phyloP scores from a whole-genome alignment of 2,797 vertebrate genomes.

The Emys orbicularis region DNA sequence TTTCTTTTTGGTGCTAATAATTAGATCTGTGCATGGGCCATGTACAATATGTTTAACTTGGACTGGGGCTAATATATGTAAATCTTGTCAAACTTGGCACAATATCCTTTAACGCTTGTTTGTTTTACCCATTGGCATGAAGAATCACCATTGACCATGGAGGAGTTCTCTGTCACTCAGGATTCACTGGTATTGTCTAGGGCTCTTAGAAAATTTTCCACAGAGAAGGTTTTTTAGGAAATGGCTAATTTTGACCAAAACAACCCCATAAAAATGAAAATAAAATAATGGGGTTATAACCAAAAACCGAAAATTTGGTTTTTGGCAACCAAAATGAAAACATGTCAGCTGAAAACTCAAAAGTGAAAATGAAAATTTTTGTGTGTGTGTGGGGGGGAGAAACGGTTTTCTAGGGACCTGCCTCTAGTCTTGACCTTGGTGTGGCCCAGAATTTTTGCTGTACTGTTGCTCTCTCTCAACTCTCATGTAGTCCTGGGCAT shows the following conservation, averaged over 20 bases:
- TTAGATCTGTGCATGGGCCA: neutral
- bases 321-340: neutral
- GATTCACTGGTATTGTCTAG: constrained; percentile 3
- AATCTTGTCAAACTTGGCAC: neutral
- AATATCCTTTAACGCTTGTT: neutral
- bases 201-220: constrained; percentile 1
- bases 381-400: too few relatives aligned
- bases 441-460: neutral
- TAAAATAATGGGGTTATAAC: neutral
- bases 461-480: neutral
- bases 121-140: neutral
- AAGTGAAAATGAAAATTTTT: neutral
- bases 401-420: too few relatives aligned
- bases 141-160: constrained; percentile 14
- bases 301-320: neutral
- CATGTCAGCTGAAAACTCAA: neutral
- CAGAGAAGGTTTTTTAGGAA: constrained; percentile 26
- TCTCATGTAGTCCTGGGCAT: neutral
- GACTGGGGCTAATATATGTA: neutral
- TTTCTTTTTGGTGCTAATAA: constrained; percentile 23
- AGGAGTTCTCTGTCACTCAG: neutral
- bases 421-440: neutral
- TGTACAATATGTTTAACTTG: neutral
- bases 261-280: rapidly evolving
- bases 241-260: neutral